Percentiles rank a stretch among this genome's conserved stretches.
Conservation (phyloP, 2,888 invertebrate species). For the Sarcophaga subvicina region DNA sequence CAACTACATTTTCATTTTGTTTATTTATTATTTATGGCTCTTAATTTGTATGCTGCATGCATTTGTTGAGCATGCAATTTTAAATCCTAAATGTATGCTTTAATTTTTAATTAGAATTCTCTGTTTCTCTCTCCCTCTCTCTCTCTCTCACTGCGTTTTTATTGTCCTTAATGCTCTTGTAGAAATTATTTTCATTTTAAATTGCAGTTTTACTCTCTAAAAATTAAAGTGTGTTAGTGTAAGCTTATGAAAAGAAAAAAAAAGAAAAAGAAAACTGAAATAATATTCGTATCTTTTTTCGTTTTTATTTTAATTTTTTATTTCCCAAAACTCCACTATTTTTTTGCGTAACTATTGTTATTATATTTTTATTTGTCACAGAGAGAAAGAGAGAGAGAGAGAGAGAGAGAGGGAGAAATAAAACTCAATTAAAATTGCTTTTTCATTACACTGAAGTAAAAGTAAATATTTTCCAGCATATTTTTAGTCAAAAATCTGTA, state of each 20-base stretch:
- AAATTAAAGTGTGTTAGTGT: neutral
- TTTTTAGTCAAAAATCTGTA: constrained; percentile 13
- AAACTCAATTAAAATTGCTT: constrained; percentile 62
- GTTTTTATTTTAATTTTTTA: constrained; percentile 20
- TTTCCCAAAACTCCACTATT: constrained; percentile 36
- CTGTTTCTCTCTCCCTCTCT: neutral
- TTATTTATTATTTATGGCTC: neutral
- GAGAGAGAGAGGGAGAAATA: neutral
- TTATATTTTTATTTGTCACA: neutral
- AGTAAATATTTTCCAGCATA: constrained; percentile 57
- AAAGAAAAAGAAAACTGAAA: neutral
- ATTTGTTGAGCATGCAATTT: neutral
- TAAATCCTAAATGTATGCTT: constrained; percentile 38
- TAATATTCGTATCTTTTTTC: too few relatives aligned
- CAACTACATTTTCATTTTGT: neutral
- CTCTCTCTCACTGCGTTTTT: too few relatives aligned
- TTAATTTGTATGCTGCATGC: neutral
- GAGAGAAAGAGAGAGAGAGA: neutral
- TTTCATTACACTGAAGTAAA: constrained; percentile 45
- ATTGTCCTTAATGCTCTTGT: neutral
- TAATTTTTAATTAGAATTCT: constrained; percentile 40
- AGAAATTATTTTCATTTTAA: constrained; percentile 6
- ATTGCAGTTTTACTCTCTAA: constrained; percentile 2
- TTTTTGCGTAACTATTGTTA: neutral
- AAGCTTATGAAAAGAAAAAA: neutral